Evolutionary conservation across 2,113 vertebrate species (phyloP), one percentile per base, ranked within the genome.

Genomic region (Nothocercus julius): DNA sequence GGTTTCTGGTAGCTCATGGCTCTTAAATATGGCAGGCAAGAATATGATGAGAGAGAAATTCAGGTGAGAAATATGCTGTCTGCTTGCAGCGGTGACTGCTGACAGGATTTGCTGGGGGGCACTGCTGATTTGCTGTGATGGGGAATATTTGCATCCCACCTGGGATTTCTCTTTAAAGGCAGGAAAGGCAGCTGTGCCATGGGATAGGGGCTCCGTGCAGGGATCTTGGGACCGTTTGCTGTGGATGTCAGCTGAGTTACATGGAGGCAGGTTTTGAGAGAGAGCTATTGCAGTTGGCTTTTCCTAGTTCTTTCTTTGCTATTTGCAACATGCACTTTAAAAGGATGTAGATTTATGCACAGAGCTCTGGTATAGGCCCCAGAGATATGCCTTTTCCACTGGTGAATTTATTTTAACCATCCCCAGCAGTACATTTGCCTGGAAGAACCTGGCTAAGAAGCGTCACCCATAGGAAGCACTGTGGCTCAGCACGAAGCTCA

Each of bases 401-500:
- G 54, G 40, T 3, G 47, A 49, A 1, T 66, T 70, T 1, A 1
- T 47, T 20, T 27, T 42, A 18, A 64, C 22, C 30, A 28, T 19
- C 18, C 49, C 18, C 44, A 58, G 28, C 40, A 27, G 2, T 13
- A 10, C 74, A 28, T 68, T 14, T 28, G 21, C 34, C 2, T 4
- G 64, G 9, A 49, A 25, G 32, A 5, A 64, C 24, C 47, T 68
- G 44, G n/a, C 53, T 83, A 61, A 36, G 16, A 36, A 45, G 74
- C 64, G 20, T 54, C 61, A 2, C 30, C 28, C 2, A 0, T 14
- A 34, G 56, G 63, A 85, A 66, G 56, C 54, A 70, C 45, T 25
- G 13, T 18, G 1, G 1, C n/a, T 59, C 22, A 17, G 0, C 5
- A 20, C 25, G 27, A 36, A 13, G n/a, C 12, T 1, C 1, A 0